Evolutionary conservation across 35 echinoderm and acorn worm genomes (phyloP).

Genomic region (Heliocidaris erythrogramma): DNA sequence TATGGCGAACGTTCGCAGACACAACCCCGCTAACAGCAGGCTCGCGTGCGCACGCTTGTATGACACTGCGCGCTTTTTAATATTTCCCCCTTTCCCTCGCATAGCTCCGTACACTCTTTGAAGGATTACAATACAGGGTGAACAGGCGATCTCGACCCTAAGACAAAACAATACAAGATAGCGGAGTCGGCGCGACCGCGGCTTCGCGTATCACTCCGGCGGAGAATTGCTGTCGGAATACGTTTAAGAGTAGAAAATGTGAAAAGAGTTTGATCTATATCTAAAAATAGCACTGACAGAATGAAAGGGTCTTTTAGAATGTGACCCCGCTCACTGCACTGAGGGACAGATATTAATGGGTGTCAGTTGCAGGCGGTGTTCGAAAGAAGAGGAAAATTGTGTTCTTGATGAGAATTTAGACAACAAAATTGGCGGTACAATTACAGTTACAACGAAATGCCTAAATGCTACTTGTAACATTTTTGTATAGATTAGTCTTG

Average conservation of each 20-base stretch:
- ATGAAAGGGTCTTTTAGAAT: constrained; percentile 26
- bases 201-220: background rate
- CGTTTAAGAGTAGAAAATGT: background rate
- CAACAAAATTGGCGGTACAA: background rate
- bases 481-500: no score
- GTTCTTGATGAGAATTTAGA: background rate
- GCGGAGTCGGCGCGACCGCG: background rate
- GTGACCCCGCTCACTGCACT: background rate
- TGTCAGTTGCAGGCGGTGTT: background rate
- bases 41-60: constrained; percentile 12
- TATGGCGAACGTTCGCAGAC: constrained; percentile 12
- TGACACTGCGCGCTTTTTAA: constrained; percentile 1
- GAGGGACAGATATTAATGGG: constrained; percentile 20
- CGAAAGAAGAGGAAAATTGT: background rate
- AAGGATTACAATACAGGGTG: background rate
- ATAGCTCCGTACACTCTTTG: background rate
- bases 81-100: background rate
- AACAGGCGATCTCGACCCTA: background rate
- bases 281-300: background rate
- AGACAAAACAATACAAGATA: background rate
- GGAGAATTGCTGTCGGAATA: background rate
- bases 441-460: no score
- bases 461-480: no score
- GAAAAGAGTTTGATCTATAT: background rate
- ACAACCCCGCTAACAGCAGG: background rate